Evolutionary conservation across 64 coral and sea anemone genomes (phyloP), one percentile per base, ranked within the genome.

Genomic region (Stichodactyla helianthus): DNA sequence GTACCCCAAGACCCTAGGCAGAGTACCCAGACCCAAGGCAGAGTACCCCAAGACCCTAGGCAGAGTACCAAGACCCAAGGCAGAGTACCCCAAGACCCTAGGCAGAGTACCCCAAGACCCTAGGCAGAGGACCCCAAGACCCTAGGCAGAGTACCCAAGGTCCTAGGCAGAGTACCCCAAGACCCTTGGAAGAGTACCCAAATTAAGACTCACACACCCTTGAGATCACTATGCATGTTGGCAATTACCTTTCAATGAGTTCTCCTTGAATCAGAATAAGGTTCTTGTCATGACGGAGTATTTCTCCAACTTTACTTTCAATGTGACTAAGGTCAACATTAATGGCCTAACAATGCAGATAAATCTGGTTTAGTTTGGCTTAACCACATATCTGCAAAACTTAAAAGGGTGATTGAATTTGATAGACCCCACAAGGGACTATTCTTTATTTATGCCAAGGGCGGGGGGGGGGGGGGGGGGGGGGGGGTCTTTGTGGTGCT

Each of bases 241-340:
- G 11, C 25, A 27, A 28, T 86, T 76, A 98, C 95, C 86, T 98
- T 80, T 98, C 95, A 92, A 98, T 98, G 55, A 98, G 82, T 79
- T 98, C 95, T 89, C 95, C 95, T 86, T 98, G 95, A 64, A 98
- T 87, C 2, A 98, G 54, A 17, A 94, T 82, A n/a, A 98, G 74
- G 81, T 84, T 98, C 64, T 83, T 88, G 51, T 94, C 87, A 82
- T 89, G 82, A 60, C 88, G 92, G 11, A 94, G 79, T 83, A 98
- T 91, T 85, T 98, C 95, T 18, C 76, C 79, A 53, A 92, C 95
- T 88, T 98, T 98, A 62, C 82, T 91, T 68, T 98, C 95, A 79
- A 98, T 79, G 81, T 98, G 95, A 50, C 86, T 89, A 2, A 98
- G 79, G 77, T 98, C 95, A 54, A 98, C 95, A 92, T 93, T 87